Evolutionary conservation across 2,888 invertebrate species (phyloP).

Genomic region (Rotaria sp.): DNA sequence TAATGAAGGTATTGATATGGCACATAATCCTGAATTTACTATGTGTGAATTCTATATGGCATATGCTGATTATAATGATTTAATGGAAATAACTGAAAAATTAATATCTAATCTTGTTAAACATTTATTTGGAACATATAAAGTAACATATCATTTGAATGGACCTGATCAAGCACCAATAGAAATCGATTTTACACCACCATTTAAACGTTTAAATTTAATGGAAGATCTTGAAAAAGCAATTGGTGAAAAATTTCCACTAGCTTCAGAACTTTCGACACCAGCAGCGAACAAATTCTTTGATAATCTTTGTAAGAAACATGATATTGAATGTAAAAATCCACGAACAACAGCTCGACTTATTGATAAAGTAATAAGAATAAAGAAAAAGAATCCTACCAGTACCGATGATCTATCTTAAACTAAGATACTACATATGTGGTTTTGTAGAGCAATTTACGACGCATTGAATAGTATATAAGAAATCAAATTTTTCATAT

Average conservation of each 20-base stretch:
- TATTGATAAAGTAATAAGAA: conserved; percentile 70
- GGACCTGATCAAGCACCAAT: conserved; percentile 68
- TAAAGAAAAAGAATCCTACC: background rate
- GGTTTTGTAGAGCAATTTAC: too few species aligned
- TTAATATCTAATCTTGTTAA: conserved; percentile 86
- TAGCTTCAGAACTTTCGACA: conserved; percentile 44
- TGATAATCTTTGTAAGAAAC: conserved; percentile 71
- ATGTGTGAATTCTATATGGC: conserved; percentile 99
- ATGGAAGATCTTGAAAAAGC: conserved; percentile 77
- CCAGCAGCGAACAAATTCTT: conserved; percentile 61
- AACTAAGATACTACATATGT: too few species aligned
- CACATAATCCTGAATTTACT: conserved; percentile 98
- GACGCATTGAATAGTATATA: too few species aligned
- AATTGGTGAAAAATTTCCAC: conserved; percentile 59
- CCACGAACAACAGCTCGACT: conserved; percentile 85
- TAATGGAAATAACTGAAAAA: conserved; percentile 83
- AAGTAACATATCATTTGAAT: conserved; percentile 72
- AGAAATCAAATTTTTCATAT: too few species aligned
- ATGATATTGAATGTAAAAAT: conserved; percentile 82
- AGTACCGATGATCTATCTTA: too few species aligned
- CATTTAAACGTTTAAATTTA: conserved; percentile 85
- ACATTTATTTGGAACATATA: conserved; percentile 79
- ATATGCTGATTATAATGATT: conserved; percentile 93
- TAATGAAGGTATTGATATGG: conserved; percentile 96
- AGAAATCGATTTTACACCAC: conserved; percentile 92